Evolutionary conservation across 2,113 vertebrate genomes (phyloP).

Genomic region (Cyprinodon variegatus): DNA sequence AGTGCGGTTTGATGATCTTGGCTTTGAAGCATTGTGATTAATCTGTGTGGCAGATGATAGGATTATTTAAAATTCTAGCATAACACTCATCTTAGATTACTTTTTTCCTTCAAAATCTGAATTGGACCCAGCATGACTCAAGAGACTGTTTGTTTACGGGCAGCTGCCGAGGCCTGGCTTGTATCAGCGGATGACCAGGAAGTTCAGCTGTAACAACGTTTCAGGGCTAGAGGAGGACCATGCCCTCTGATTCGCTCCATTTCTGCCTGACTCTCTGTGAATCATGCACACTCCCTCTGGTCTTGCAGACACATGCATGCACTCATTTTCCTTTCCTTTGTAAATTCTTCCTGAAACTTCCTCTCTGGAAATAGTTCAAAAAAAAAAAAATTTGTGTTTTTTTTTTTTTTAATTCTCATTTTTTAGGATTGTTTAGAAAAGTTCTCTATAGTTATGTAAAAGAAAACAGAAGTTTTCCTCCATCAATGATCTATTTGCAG

Average conservation of each 20-base stretch:
- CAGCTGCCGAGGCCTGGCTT: slow-evolving; percentile 34
- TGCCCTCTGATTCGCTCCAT: slow-evolving; percentile 62
- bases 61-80: background rate
- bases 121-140: slow-evolving; percentile 4
- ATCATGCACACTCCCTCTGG: slow-evolving; percentile 43
- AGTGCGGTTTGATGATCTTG: too few relatives aligned
- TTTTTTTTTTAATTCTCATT: slow-evolving; percentile 11
- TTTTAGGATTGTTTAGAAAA: background rate
- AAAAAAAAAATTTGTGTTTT: background rate
- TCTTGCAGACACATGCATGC: slow-evolving; percentile 12
- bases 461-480: background rate
- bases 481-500: slow-evolving; percentile 1
- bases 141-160: slow-evolving; percentile 20
- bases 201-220: slow-evolving; percentile 35
- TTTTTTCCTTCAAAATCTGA: slow-evolving; percentile 9
- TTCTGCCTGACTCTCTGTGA: slow-evolving; percentile 43
- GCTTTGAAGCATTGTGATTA: background rate
- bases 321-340: slow-evolving; percentile 16
- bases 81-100: background rate
- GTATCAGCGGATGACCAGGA: slow-evolving; percentile 37
- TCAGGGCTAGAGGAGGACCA: slow-evolving; percentile 41
- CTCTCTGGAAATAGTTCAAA: slow-evolving; percentile 11
- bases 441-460: background rate
- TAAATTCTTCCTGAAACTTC: slow-evolving; percentile 26
- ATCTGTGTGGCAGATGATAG: background rate